These are phyloP conservation scores for Physella acuta DNA, from an alignment of 1,140 invertebrate genomes.

Conservation along the genomic window DNA sequence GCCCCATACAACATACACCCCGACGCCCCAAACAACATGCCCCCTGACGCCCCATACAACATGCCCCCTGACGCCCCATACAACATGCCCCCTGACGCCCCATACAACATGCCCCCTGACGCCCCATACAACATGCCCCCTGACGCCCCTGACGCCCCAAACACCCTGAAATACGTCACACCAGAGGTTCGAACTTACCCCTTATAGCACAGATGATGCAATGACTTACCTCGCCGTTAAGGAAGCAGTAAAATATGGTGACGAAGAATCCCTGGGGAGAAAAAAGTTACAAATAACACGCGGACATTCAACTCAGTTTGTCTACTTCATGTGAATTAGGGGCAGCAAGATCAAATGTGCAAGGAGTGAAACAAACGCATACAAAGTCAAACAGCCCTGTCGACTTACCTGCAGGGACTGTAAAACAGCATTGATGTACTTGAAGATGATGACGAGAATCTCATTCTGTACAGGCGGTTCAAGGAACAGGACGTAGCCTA, in stretches of 20 bases:
- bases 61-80: background rate
- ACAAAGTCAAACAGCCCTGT: slow-evolving; percentile 2
- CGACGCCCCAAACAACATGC: too few species aligned
- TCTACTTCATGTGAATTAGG: background rate
- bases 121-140: too few species aligned
- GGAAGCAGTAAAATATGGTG: slow-evolving; percentile 64
- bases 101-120: slow-evolving; percentile 12
- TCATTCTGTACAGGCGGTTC: slow-evolving; percentile 60
- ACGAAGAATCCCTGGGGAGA: slow-evolving; percentile 63
- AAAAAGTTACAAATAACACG: slow-evolving; percentile 17
- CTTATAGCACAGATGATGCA: background rate
- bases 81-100: slow-evolving; percentile 6
- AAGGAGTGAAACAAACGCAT: background rate
- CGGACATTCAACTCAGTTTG: background rate
- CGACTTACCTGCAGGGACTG: slow-evolving; percentile 63
- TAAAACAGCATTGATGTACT: slow-evolving; percentile 61
- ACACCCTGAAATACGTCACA: background rate
- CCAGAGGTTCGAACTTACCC: background rate
- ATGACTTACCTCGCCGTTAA: slow-evolving; percentile 61
- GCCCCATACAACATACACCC: too few species aligned
- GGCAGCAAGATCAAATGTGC: background rate
- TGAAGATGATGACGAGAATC: slow-evolving; percentile 54
- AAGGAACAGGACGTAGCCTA: slow-evolving; percentile 65
- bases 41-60: background rate
- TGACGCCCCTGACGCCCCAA: background rate